phyloP scores from a whole-genome alignment of 1,140 invertebrate species.

The Drosophila persimilis region DNA sequence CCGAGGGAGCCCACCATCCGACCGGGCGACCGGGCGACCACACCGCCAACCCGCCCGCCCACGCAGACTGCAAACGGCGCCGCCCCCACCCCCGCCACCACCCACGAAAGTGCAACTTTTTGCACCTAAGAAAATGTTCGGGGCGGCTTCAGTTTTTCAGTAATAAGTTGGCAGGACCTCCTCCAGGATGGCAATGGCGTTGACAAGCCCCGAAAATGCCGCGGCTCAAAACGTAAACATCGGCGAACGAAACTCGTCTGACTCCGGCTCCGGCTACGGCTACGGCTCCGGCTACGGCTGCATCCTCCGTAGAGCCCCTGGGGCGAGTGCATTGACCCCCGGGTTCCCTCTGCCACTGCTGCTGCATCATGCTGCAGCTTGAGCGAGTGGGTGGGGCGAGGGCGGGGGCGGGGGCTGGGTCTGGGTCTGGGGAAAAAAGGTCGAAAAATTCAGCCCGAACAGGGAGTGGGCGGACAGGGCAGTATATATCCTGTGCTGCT shows the following conservation, averaged over 20 bases:
- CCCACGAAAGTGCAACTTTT: constrained; percentile 70
- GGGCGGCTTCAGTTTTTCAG: constrained; percentile 28
- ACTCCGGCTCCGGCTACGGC: background rate
- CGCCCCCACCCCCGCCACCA: too few species aligned
- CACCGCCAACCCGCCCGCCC: background rate
- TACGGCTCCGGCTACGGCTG: background rate
- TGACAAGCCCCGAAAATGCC: constrained; percentile 60
- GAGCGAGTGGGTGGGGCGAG: background rate
- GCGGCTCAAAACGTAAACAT: constrained; percentile 63
- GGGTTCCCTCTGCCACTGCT: background rate
- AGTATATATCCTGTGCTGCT: constrained; percentile 7
- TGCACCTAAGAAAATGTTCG: constrained; percentile 71
- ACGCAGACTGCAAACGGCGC: too few species aligned
- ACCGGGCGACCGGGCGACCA: background rate
- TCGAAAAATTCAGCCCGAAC: constrained; percentile 36
- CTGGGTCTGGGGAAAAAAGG: constrained; percentile 13
- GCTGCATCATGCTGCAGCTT: background rate
- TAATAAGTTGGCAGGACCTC: constrained; percentile 44
- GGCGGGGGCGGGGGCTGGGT: too few species aligned
- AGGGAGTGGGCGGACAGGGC: constrained; percentile 26
- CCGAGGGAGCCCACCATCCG: background rate
- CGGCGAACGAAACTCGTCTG: constrained; percentile 19
- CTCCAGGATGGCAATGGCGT: constrained; percentile 15
- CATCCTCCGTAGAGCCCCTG: constrained; percentile 12
- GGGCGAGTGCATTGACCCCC: constrained; percentile 60